phyloP scores from a whole-genome alignment of 2,888 invertebrate species.

The Acholoe squamosa region DNA sequence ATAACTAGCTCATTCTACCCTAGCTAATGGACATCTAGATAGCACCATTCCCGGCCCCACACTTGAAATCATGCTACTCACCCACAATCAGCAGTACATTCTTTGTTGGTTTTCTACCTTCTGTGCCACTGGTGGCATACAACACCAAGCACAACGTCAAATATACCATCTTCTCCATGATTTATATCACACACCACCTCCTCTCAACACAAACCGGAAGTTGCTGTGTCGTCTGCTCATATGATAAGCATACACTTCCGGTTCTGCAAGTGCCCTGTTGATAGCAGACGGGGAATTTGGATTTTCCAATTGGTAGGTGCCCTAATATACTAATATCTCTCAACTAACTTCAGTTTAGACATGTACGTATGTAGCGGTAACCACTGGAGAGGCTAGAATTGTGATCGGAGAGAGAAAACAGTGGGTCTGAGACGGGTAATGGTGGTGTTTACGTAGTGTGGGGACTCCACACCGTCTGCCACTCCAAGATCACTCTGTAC shows the following conservation, averaged over 20 bases:
- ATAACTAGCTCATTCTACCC: too few species aligned
- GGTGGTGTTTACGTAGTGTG: background rate
- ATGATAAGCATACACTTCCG: background rate
- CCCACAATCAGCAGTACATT: constrained; percentile 51
- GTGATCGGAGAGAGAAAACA: too few species aligned
- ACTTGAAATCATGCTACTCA: background rate
- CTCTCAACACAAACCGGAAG: constrained; percentile 5
- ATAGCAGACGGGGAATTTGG: background rate
- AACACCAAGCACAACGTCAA: background rate
- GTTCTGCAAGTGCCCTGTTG: background rate
- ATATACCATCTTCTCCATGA: background rate
- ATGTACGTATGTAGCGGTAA: too few species aligned
- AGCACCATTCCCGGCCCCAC: too few species aligned
- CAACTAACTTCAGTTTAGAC: too few species aligned
- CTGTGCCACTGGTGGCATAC: background rate
- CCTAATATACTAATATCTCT: background rate
- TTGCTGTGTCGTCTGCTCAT: constrained; percentile 10
- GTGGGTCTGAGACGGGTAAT: too few species aligned
- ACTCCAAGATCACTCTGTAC: too few species aligned
- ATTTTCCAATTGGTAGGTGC: background rate
- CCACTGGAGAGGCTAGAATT: too few species aligned
- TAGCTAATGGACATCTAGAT: too few species aligned
- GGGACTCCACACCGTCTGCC: too few species aligned
- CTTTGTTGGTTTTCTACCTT: background rate
- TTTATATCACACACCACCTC: background rate